phyloP scores from a whole-genome alignment of 1,140 invertebrate species.

The Cepaea nemoralis region DNA sequence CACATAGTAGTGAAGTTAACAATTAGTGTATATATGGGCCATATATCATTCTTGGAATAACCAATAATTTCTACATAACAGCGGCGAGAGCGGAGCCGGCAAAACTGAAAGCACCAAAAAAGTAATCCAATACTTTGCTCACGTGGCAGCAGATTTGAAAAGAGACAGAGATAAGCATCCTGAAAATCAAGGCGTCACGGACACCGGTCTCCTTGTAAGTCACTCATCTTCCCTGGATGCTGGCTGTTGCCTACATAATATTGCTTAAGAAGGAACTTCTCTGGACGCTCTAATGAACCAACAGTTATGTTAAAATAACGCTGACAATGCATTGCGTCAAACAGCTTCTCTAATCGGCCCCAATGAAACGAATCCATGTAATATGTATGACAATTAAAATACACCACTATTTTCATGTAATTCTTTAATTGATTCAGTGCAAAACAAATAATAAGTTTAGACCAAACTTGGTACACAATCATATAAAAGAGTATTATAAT shows the following conservation, averaged over 20 bases:
- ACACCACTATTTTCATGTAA: too few species aligned
- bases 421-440: too few species aligned
- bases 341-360: too few species aligned
- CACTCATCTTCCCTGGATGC: neutral
- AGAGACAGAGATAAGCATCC: conserved; percentile 9
- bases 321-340: too few species aligned
- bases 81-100: conserved; percentile 97
- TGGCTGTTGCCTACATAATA: neutral
- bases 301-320: too few species aligned
- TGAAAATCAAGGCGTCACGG: neutral
- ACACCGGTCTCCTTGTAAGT: neutral
- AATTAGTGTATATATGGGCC: too few species aligned
- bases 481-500: too few species aligned
- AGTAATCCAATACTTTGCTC: conserved; percentile 98
- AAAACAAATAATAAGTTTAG: too few species aligned
- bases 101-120: conserved; percentile 99
- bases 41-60: neutral
- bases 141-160: conserved; percentile 81
- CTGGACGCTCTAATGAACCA: neutral
- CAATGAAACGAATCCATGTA: too few species aligned
- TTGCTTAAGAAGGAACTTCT: neutral
- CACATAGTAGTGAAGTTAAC: too few species aligned
- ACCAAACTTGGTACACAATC: too few species aligned
- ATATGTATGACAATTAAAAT: too few species aligned
- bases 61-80: conserved; percentile 27